phyloP scores from a whole-genome alignment of 2,797 vertebrate genomes.

The Squalus acanthias region DNA sequence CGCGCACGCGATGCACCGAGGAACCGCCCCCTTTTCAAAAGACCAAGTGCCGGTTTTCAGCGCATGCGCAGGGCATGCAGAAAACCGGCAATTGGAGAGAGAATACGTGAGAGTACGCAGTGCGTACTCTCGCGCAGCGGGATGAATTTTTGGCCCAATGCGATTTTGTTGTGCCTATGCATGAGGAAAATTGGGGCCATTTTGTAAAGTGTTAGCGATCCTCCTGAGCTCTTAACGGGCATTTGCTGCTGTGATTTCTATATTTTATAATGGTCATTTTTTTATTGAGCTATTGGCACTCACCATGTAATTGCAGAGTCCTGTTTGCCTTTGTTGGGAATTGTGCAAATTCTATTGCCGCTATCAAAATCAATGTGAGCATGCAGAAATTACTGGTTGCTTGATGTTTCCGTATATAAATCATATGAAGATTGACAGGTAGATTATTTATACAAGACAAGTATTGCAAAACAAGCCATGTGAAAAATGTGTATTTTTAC shows the following conservation, averaged over 20 bases:
- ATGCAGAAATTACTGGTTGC: neutral
- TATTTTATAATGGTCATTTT: neutral
- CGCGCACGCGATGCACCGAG: no score
- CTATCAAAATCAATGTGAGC: neutral
- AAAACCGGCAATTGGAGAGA: no score
- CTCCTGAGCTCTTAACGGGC: neutral
- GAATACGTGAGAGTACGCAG: no score
- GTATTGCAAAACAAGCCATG: neutral
- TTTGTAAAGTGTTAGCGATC: neutral
- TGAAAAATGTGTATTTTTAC: neutral
- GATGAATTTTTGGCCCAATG: no score
- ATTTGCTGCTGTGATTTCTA: neutral
- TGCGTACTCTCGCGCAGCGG: no score
- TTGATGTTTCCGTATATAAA: neutral
- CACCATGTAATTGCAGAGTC: neutral
- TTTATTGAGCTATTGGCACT: neutral
- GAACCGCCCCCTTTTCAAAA: no score
- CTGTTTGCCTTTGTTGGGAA: neutral
- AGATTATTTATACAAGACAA: neutral
- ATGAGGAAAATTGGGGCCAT: neutral
- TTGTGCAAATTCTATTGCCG: neutral
- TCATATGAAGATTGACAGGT: neutral
- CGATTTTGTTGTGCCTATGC: neutral
- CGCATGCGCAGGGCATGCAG: no score
- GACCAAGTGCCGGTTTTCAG: no score